Base-by-base conservation (phyloP, 2,113 vertebrate species). In the Rhea pennata region DNA sequence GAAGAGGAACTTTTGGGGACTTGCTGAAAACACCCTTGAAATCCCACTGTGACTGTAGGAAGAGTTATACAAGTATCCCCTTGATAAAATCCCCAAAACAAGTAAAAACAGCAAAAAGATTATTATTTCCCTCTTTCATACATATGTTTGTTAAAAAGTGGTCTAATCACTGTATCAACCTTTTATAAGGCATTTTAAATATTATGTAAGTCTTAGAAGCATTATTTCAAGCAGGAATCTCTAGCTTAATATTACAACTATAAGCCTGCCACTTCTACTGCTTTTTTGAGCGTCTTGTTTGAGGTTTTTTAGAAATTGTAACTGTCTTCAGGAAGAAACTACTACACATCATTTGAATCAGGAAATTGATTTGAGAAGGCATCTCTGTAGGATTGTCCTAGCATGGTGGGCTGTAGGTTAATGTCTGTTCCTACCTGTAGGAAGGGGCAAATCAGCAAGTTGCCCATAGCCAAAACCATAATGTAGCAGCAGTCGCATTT, bases 21-120 rank as follows among this genome's bases (percentile, higher is more conserved):
- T 79, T 56, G 51, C 73, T 74, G 62, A 82, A 89, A 87, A 66
- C 31, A 46, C 48, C 46, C 27, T 17, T 82, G 40, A 73, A 92
- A 50, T 64, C 23, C 24, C 58, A 5, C 51, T 72, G 11, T 67
- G 54, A 88, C 48, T 3, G 3, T 22, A 42, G 75, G 64, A 10
- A 7, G n/a, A 53, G 16, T 71, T 92, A 64, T 0, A 4, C 7
- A 22, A n/a, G 12, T 9, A 2, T n/a, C 72, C 40, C 53, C 56
- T 93, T 90, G 79, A 39, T 74, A 61, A 84, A 90, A 71, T 72
- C 64, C 26, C 84, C 58, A 87, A 93, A 69, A 23, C 31, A 87
- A 40, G 58, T 71, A 75, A 77, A 95, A 94, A 51, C 58, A 79
- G 33, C 86, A 95, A 69, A 46, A 91, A 81, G 73, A 78, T 86